Conservation (phyloP, 2,888 invertebrate species). For the Pollenia angustigena region DNA sequence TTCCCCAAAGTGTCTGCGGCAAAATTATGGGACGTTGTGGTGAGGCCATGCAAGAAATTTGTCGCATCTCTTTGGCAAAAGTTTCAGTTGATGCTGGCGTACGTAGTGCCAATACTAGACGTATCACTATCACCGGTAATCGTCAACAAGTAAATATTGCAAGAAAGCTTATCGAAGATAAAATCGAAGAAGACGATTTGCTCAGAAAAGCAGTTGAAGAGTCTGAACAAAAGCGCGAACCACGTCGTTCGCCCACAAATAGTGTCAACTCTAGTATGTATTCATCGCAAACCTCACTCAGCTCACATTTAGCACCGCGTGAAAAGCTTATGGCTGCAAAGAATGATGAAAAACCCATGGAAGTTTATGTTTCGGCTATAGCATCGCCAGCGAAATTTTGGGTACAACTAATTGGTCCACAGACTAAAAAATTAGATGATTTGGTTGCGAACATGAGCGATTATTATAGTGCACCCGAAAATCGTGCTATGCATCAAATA, state of each 20-base stretch:
- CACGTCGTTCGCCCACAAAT: conserved; percentile 84
- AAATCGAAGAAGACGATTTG: conserved; percentile 86
- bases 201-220: conserved; percentile 84
- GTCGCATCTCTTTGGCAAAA: conserved; percentile 89
- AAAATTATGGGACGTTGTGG: conserved; percentile 91
- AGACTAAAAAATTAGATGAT: conserved; percentile 90
- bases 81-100: conserved; percentile 86
- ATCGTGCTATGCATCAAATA: conserved; percentile 87
- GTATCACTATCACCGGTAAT: conserved; percentile 87
- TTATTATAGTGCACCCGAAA: conserved; percentile 89
- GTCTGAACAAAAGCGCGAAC: conserved; percentile 85
- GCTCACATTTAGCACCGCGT: conserved; percentile 80
- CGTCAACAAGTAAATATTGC: conserved; percentile 90
- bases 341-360: conserved; percentile 87
- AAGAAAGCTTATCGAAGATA: conserved; percentile 88
- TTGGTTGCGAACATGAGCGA: conserved; percentile 93
- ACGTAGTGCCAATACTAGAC: conserved; percentile 79
- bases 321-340: conserved; percentile 81
- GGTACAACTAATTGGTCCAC: conserved; percentile 92
- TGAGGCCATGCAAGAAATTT: conserved; percentile 89
- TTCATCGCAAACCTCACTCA: conserved; percentile 83
- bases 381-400: conserved; percentile 93
- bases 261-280: conserved; percentile 82
- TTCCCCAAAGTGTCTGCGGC: conserved; percentile 88
- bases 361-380: conserved; percentile 94